Base-by-base conservation (phyloP, 2,888 invertebrate genomes). In the Parasteatoda lunata region DNA sequence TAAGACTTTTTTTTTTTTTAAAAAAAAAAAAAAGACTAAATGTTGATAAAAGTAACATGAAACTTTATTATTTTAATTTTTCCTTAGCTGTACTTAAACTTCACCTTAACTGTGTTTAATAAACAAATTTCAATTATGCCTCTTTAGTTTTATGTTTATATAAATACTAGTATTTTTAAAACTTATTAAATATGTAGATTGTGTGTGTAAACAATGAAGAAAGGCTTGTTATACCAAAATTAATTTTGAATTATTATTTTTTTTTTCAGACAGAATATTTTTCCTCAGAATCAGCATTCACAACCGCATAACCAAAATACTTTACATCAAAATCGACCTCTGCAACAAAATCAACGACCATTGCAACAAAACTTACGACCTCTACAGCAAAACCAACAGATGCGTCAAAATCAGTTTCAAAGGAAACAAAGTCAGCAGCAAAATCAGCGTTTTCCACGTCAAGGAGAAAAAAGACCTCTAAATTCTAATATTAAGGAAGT, bases 401-500 rank as follows among this genome's bases (percentile, higher is more conserved):
- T 30, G 30, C 30, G 30, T 30, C 30, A 30, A 30, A 59, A 59
- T 59, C 59, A 59, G 59, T n/a, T 13, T n/a, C 9, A 11, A 13
- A 9, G 9, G 9, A 9, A 59, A 59, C 59, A 9, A 59, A 59
- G n/a, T 30, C 51, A 30, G 4, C 8, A 11, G 6, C 81, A 54
- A 69, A 52, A 59, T 30, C 85, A 71, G 13, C 65, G 66, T 5
- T 77, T 76, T 64, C 6, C 52, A 11, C 70, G 80, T 65, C 69
- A 13, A 5, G 30, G 66, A 47, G 85, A 85, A 66, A 85, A 85
- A 59, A 76, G 85, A 52, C 13, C 71, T 47, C 71, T 80, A 6
- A 76, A 70, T 65, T 47, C 45, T 47, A 85, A 76, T 54, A 66
- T 80, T 52, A 85, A 80, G 45, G 66, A 64, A 47, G 71, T 85